Evolutionary conservation across 2,888 invertebrate genomes (phyloP).

Genomic region (Acrobasis repandana): DNA sequence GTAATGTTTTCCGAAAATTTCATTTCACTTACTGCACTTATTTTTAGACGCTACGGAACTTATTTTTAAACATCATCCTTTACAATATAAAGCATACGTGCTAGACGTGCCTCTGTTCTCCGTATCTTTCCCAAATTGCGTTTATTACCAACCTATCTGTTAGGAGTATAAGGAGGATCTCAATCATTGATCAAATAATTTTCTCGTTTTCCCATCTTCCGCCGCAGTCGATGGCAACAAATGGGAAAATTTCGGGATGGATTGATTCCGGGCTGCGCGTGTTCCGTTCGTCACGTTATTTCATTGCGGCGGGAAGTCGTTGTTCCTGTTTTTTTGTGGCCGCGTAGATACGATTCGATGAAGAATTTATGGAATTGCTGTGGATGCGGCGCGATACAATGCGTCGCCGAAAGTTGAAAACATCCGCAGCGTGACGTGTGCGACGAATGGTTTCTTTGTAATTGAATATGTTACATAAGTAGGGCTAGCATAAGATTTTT

Average conservation of each 20-base stretch:
- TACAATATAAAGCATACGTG: no score
- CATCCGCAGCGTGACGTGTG: conserved; percentile 26
- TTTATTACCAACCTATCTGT: conserved; percentile 30
- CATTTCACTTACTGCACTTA: no score
- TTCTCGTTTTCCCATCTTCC: conserved; percentile 49
- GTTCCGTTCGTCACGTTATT: conserved; percentile 50
- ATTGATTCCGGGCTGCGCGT: conserved; percentile 52
- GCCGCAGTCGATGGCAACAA: conserved; percentile 46
- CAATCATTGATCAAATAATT: conserved; percentile 53
- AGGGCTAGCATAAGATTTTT: neutral
- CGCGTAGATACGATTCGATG: conserved; percentile 36
- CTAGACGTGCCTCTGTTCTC: neutral
- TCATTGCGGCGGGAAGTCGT: conserved; percentile 43
- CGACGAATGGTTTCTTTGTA: conserved; percentile 17
- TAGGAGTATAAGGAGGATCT: conserved; percentile 36
- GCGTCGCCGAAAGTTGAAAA: no score
- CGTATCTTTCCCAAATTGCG: conserved; percentile 13
- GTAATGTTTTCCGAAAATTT: no score
- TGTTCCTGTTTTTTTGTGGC: conserved; percentile 43
- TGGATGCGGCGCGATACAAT: conserved; percentile 31
- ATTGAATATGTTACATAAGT: neutral
- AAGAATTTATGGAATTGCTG: conserved; percentile 41
- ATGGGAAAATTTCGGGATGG: conserved; percentile 50
- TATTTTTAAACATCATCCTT: no score
- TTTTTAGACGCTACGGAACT: no score